Conservation (phyloP, 2,113 vertebrate species). For the Prunella fulvescens region DNA sequence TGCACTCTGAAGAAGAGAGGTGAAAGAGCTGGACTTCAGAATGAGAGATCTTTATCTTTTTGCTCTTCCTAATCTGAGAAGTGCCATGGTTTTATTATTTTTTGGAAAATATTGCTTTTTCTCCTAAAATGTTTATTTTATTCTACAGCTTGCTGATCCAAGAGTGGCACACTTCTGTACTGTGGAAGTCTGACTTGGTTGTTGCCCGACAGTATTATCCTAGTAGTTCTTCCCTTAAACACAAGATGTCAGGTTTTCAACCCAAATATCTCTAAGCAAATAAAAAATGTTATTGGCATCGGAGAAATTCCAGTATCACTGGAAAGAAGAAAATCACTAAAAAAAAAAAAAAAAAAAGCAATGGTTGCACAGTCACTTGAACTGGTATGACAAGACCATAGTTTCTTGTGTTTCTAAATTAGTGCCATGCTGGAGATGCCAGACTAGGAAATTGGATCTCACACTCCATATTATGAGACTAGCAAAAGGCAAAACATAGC, state of each 20-base stretch:
- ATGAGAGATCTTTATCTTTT: background rate
- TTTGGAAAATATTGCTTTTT: background rate
- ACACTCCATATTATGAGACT: background rate
- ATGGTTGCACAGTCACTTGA: background rate
- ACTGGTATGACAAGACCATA: background rate
- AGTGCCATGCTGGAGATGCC: background rate
- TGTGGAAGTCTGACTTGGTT: background rate
- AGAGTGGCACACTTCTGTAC: background rate
- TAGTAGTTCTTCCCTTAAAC: background rate
- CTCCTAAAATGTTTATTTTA: background rate
- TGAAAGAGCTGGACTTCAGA: background rate
- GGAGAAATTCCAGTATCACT: background rate
- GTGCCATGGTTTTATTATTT: background rate
- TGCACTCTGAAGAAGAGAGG: background rate
- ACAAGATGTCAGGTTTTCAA: background rate
- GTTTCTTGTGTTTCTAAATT: background rate
- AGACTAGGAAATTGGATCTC: background rate
- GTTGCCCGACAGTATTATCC: background rate
- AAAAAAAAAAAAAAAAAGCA: background rate
- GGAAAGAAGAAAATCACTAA: background rate
- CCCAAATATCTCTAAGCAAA: background rate
- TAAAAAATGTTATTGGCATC: background rate
- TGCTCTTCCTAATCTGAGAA: background rate
- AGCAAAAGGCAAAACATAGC: background rate
- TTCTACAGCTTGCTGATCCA: background rate